A percentile compares a stretch with the other conserved stretches of the same genome.
Evolutionary conservation across 2,797 vertebrate genomes (phyloP).

Genomic region (Prionace glauca): DNA sequence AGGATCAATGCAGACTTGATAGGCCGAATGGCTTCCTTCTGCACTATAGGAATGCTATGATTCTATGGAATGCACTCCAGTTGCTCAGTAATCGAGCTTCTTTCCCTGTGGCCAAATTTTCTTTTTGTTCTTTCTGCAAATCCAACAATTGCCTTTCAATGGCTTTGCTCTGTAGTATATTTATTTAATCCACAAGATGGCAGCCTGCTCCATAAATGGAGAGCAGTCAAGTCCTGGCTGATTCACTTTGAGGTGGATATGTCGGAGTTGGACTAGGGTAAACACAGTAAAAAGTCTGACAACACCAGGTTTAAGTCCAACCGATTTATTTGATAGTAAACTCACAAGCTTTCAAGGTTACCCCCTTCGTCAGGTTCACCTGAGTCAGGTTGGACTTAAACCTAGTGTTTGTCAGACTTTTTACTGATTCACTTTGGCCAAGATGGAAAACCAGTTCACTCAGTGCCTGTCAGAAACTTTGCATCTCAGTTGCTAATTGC

Average conservation of each 20-base stretch:
- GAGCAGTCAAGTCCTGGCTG: not conserved
- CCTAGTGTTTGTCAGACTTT: no score
- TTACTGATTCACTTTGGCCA: not conserved
- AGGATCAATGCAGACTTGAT: no score
- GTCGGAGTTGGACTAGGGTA: no score
- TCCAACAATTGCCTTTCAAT: not conserved
- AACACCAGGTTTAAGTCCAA: no score
- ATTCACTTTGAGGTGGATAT: not conserved
- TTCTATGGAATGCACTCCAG: not conserved
- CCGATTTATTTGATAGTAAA: no score
- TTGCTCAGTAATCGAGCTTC: not conserved
- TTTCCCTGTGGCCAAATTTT: not conserved
- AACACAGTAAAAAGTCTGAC: no score
- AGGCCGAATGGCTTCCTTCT: no score
- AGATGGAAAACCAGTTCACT: not conserved
- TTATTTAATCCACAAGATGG: not conserved
- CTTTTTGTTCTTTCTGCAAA: not conserved
- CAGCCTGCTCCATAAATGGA: not conserved
- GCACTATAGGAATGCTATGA: no score
- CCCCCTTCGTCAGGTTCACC: no score
- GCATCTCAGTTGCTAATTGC: not conserved
- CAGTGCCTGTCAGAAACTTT: not conserved
- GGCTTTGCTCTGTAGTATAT: not conserved
- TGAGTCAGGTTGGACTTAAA: no score
- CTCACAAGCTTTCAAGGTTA: no score